A percentile compares a stretch with the other conserved stretches of the same genome.
These are phyloP conservation scores for Drosophila mercatorum DNA, from an alignment of 2,888 invertebrate species.

Conservation along the genomic window DNA sequence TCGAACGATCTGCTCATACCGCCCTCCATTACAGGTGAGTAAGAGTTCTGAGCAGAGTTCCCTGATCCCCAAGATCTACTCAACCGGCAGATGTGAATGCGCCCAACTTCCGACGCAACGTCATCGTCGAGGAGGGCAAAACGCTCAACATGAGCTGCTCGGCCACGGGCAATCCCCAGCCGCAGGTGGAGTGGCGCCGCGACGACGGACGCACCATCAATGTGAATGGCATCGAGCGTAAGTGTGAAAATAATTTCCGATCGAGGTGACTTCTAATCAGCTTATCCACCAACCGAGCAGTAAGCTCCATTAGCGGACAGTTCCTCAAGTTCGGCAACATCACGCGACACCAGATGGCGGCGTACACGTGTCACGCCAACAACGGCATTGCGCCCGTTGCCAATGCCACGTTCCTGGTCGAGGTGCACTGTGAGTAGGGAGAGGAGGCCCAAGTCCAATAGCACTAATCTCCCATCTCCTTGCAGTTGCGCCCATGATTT, in stretches of 20 bases:
- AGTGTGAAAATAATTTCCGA: slow-evolving; percentile 38
- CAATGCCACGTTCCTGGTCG: slow-evolving; percentile 92
- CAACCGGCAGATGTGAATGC: slow-evolving; percentile 74
- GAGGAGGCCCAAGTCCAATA: too few species aligned
- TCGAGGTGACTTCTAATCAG: background rate
- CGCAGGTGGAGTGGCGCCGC: slow-evolving; percentile 91
- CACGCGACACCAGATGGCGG: slow-evolving; percentile 90
- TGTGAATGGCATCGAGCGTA: slow-evolving; percentile 88
- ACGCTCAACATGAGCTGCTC: slow-evolving; percentile 93
- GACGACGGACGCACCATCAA: slow-evolving; percentile 88
- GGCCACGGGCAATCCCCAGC: slow-evolving; percentile 91
- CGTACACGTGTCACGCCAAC: slow-evolving; percentile 90
- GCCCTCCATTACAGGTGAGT: slow-evolving; percentile 91
- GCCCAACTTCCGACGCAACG: slow-evolving; percentile 85
- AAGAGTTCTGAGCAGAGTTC: too few species aligned
- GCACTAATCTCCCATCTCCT: background rate
- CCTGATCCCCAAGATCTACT: background rate
- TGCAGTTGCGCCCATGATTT: slow-evolving; percentile 92
- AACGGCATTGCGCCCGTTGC: slow-evolving; percentile 94
- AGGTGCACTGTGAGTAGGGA: slow-evolving; percentile 93
- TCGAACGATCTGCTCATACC: slow-evolving; percentile 90
- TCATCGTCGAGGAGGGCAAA: slow-evolving; percentile 92
- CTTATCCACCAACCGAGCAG: slow-evolving; percentile 82
- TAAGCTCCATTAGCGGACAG: slow-evolving; percentile 90
- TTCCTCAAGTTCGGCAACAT: slow-evolving; percentile 91